Evolutionary conservation across 1,140 invertebrate genomes (phyloP).

Genomic region (Heliothis virescens): DNA sequence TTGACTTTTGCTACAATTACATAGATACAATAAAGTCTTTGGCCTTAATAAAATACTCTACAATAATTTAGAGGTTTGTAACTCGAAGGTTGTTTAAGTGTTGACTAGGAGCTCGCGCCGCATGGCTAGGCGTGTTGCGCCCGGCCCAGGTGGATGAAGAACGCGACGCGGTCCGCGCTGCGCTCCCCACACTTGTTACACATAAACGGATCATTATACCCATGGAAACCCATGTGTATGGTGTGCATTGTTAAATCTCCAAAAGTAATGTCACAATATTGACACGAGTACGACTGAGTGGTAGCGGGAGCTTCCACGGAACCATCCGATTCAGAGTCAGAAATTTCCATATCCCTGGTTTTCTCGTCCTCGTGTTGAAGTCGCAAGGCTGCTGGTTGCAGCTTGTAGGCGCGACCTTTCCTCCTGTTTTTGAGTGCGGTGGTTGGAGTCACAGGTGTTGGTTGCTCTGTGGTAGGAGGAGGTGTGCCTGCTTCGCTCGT

Average conservation of each 20-base stretch:
- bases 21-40: slow-evolving; percentile 56
- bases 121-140: slow-evolving; percentile 90
- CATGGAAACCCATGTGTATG: slow-evolving; percentile 98
- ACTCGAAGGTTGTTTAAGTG: slow-evolving; percentile 35
- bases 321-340: slow-evolving; percentile 81
- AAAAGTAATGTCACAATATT: slow-evolving; percentile 96
- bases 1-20: slow-evolving; percentile 41
- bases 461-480: slow-evolving; percentile 62
- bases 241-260: slow-evolving; percentile 96
- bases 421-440: slow-evolving; percentile 89
- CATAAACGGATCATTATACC: slow-evolving; percentile 95
- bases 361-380: slow-evolving; percentile 82
- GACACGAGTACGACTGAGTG: slow-evolving; percentile 88
- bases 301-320: slow-evolving; percentile 63
- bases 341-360: slow-evolving; percentile 67
- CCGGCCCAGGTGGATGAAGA: slow-evolving; percentile 96
- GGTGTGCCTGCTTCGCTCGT: slow-evolving; percentile 75
- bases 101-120: slow-evolving; percentile 63
- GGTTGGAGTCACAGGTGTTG: slow-evolving; percentile 72
- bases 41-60: slow-evolving; percentile 54
- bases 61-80: slow-evolving; percentile 46
- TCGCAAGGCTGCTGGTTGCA: slow-evolving; percentile 88
- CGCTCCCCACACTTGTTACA: slow-evolving; percentile 97
- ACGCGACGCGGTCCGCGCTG: slow-evolving; percentile 93
- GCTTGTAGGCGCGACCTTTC: slow-evolving; percentile 92